phyloP scores from a whole-genome alignment of 2,797 vertebrate species.

The Otolemur crassicaudatus region DNA sequence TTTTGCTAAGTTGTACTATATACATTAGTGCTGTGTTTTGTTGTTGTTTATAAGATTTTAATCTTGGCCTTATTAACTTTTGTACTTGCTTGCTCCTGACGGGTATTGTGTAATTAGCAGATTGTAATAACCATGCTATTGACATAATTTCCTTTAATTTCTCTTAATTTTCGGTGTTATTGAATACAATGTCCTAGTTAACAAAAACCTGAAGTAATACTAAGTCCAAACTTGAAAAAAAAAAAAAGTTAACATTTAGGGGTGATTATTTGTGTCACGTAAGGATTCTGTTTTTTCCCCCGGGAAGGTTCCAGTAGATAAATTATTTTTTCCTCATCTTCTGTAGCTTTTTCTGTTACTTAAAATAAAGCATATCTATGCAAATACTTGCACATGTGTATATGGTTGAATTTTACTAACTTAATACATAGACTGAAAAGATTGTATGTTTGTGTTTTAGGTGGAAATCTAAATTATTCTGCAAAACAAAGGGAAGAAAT shows the following conservation, averaged over 20 bases:
- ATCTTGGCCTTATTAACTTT: slow-evolving; percentile 12
- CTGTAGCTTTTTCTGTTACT: neutral
- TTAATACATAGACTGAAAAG: neutral
- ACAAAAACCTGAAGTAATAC: neutral
- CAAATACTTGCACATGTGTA: neutral
- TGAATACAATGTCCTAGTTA: neutral
- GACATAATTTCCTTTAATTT: slow-evolving; percentile 53
- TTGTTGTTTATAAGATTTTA: neutral
- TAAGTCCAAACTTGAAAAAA: neutral
- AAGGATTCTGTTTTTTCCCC: neutral
- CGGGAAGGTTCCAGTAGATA: neutral
- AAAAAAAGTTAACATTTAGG: neutral
- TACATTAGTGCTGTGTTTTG: neutral
- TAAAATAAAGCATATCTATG: neutral
- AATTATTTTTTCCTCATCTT: neutral
- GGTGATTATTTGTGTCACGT: neutral
- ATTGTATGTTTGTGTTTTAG: slow-evolving; percentile 84
- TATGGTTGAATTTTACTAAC: neutral
- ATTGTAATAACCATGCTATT: neutral
- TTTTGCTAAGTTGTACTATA: neutral
- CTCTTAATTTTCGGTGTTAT: neutral
- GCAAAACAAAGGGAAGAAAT: slow-evolving; percentile 91
- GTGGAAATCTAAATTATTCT: slow-evolving; percentile 95
- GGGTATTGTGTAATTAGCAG: neutral
- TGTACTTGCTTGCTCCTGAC: neutral